Evolutionary conservation across 2,113 vertebrate genomes (phyloP).

Genomic region (Microcebus murinus): DNA sequence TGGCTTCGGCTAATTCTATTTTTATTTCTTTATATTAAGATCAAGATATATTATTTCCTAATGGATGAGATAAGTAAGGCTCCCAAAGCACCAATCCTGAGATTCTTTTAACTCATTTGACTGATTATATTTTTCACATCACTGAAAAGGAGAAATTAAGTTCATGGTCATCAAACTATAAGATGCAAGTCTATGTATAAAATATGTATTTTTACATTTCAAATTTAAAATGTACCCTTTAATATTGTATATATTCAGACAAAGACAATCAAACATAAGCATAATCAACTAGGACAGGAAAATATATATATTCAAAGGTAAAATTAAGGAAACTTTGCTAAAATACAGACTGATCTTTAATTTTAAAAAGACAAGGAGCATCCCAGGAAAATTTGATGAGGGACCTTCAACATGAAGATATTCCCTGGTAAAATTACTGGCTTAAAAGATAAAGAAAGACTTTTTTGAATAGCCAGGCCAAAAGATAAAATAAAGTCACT

Average conservation of each 20-base stretch:
- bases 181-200: background rate
- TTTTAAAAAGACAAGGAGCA: background rate
- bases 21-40: background rate
- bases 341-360: background rate
- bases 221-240: background rate
- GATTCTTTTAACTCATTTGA: background rate
- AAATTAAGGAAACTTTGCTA: background rate
- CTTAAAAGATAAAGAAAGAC: background rate
- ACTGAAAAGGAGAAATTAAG: background rate
- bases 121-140: background rate
- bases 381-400: background rate
- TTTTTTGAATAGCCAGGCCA: background rate
- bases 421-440: background rate
- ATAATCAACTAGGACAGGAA: background rate
- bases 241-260: background rate
- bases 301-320: background rate
- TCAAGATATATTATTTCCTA: background rate
- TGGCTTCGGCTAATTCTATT: background rate
- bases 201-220: background rate
- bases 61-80: background rate
- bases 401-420: background rate
- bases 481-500: background rate
- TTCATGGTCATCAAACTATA: background rate
- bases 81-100: background rate
- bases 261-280: background rate